Evolutionary conservation across 2,888 invertebrate species (phyloP).

Genomic region (Drosophila pegasa): DNA sequence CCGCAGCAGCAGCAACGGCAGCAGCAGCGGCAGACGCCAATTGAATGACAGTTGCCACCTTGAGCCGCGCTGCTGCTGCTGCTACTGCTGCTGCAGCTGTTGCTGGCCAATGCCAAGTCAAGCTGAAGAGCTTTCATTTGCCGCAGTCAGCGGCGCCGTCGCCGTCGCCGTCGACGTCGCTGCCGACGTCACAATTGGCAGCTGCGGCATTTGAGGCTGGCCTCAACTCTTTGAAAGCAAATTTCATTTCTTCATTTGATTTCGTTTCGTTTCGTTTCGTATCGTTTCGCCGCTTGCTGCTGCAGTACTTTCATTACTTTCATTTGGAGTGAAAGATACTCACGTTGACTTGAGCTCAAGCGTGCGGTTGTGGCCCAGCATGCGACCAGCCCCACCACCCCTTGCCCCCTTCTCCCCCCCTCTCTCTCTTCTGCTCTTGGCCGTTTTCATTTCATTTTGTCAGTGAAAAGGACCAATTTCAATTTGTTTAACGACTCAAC

Average conservation of each 20-base stretch:
- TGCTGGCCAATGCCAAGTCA: constrained; percentile 57
- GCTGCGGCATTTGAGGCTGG: constrained; percentile 47
- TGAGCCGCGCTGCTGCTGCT: constrained; percentile 60
- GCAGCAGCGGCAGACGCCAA: constrained; percentile 47
- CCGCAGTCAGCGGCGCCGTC: constrained; percentile 28
- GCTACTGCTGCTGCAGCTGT: constrained; percentile 62
- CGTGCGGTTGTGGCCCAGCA: constrained; percentile 46
- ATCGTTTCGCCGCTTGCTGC: constrained; percentile 32
- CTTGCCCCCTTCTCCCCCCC: background rate
- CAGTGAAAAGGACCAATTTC: constrained; percentile 77
- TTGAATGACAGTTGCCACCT: constrained; percentile 78
- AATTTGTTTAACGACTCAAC: constrained; percentile 58
- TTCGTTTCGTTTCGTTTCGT: constrained; percentile 58
- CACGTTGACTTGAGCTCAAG: constrained; percentile 44
- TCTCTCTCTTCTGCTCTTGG: constrained; percentile 20
- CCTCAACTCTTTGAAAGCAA: constrained; percentile 58
- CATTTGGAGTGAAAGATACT: constrained; percentile 78
- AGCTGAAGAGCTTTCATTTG: constrained; percentile 69
- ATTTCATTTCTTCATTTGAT: constrained; percentile 82
- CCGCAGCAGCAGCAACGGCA: constrained; percentile 40
- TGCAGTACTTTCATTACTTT: constrained; percentile 78
- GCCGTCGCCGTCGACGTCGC: constrained; percentile 19
- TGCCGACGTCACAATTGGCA: constrained; percentile 41
- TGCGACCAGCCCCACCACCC: constrained; percentile 20
- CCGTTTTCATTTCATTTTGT: constrained; percentile 53